Conservation (phyloP, 2,113 vertebrate genomes). For the Indicator maculatus region DNA sequence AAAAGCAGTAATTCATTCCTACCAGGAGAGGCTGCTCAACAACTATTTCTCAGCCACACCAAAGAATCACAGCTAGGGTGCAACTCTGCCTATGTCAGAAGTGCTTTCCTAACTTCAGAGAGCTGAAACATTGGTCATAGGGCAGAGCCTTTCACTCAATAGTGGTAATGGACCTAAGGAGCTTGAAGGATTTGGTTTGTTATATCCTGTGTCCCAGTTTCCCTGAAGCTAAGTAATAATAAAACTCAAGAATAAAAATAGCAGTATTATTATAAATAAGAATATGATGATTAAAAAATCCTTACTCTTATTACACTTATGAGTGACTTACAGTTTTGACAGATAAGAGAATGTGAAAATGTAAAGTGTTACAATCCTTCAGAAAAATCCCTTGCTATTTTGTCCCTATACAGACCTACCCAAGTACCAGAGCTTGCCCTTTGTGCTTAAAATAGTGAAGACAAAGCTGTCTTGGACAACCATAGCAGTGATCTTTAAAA, state of each 20-base stretch:
- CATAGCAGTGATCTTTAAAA: neutral
- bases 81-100: neutral
- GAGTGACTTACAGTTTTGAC: neutral
- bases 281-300: neutral
- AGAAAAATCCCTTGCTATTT: accelerated
- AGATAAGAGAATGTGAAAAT: neutral
- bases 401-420: neutral
- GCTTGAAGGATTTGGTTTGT: neutral
- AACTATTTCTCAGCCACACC: neutral
- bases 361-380: neutral
- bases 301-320: neutral
- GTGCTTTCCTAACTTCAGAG: neutral
- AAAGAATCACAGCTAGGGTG: neutral
- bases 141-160: neutral
- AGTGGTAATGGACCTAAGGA: neutral
- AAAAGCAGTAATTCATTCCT: slow-evolving; percentile 21
- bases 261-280: neutral
- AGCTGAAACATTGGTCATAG: neutral
- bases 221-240: neutral
- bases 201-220: neutral
- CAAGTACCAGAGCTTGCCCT: neutral
- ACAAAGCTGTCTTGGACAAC: neutral
- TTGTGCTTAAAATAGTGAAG: neutral
- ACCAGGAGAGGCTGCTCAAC: slow-evolving; percentile 53
- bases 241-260: neutral